Base-by-base conservation (phyloP, 2,888 invertebrate species). In the Venusia cambrica region DNA sequence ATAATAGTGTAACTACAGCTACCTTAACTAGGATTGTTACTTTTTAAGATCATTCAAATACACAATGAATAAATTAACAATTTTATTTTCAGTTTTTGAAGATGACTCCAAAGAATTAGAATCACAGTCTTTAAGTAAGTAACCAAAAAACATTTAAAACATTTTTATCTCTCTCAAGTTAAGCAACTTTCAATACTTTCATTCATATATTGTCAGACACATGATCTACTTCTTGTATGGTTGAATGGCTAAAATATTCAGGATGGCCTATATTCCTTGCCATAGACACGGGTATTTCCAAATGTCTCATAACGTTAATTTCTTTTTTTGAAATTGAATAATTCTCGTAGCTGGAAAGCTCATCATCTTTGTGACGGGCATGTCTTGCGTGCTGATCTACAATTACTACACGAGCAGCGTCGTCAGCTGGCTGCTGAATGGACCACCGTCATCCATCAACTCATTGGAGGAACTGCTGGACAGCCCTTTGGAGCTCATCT, bases 391-490 rank as follows among this genome's bases (percentile, higher is more conserved):
- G 1, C 59, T 90, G 5, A 66, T 89, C 2, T 90, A 88, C 62
- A 89, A 89, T 56, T 90, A 89, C 62, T 90, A 90, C 60, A 90
- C 90, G 0, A 89, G 89, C 24, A 89, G 89, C 40, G 88, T 90
- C 5, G 89, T 90, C 2, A 89, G 89, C 27, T 89, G 89, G 62
- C 62, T 90, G 2, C 67, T 90, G 14, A 89, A 76, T 25, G 85
- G 80, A 1, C 81, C 85, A 1, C 87, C 89, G 0, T 75, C 79
- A 2, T 77, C 85, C 19, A 78, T 90, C 34, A 83, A 74, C 57
- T 84, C 85, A 1, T 57, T 89, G 16, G 54, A 71, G 33, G 89
- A 89, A 50, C 68, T 90, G 2, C 57, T 87, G 3, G 74, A 87
- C 1, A 90, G 89, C 46, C 73, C 81, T 0, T 56, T 90, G 3